Evolutionary conservation across 1,140 invertebrate genomes (phyloP), one percentile per base, ranked within the genome.

Genomic region (Melanaphis sacchari): DNA sequence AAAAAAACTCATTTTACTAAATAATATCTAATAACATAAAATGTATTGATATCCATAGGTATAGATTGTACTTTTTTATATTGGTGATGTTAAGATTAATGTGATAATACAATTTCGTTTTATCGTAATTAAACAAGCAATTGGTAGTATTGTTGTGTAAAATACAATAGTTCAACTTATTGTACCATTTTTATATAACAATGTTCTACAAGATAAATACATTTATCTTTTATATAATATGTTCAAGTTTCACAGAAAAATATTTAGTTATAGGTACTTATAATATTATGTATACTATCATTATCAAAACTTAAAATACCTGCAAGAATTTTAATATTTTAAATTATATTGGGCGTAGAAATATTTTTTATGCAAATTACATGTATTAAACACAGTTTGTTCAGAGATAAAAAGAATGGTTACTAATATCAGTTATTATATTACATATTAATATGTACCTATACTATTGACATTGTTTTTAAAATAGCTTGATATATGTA

Each of bases 271-370:
- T 76, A 76, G n/a, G 59, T 76, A 76, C 59, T 6, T 18, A 76
- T 89, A 41, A 54, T 89, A 89, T 52, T 88, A 49, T 49, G 41
- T 49, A n/a, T 88, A n/a, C 81, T 40, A 38, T 54, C 46, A 40
- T 89, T 49, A 54, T 89, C 87, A 54, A 89, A 89, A 89, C 18
- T 89, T 89, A 38, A 89, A 88, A 54, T 89, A 52, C 87, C 46
- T 52, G 36, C 46, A 38, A 36, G 41, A 52, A 89, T 52, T 89
- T 89, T 89, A 52, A 49, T 40, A 89, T 89, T 89, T 41, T 54
- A 52, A 87, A 46, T 87, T 87, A 87, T n/a, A 87, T 87, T n/a
- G 26, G 31, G 31, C 43, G 41, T 87, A 87, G 31, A 87, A 87
- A 87, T 87, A 46, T 46, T 87, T 87, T 87, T 87, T 87, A 43